phyloP scores from a whole-genome alignment of 2,113 vertebrate genomes.

The Hyperopisus bebe region DNA sequence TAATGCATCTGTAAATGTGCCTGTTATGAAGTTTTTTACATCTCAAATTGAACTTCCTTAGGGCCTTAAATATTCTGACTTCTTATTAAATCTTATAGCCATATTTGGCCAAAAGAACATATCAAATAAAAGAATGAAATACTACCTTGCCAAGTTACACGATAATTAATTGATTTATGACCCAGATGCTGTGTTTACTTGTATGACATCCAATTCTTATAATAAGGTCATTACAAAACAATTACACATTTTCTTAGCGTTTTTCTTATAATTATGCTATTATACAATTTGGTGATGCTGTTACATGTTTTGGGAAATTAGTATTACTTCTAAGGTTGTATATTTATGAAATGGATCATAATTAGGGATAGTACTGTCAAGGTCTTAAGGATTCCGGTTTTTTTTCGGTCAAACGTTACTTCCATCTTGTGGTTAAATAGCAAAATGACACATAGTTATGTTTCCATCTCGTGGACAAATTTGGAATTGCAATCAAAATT shows the following conservation, averaged over 20 bases:
- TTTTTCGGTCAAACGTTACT: neutral
- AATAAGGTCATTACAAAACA: neutral
- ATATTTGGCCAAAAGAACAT: neutral
- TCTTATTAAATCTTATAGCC: neutral
- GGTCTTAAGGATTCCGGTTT: neutral
- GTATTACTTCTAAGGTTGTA: neutral
- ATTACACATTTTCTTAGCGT: neutral
- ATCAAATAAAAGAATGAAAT: neutral
- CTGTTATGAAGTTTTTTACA: neutral
- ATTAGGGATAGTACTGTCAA: neutral
- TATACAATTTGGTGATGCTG: neutral
- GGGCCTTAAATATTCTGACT: neutral
- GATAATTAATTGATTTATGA: neutral
- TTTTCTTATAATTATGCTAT: neutral
- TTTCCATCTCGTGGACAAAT: conserved; percentile 3
- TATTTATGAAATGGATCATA: neutral
- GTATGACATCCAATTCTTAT: neutral
- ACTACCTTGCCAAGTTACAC: too few relatives aligned
- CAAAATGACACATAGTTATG: neutral
- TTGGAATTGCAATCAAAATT: neutral
- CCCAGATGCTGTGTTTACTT: neutral
- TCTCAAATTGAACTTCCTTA: neutral
- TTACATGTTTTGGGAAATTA: neutral
- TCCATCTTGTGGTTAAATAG: conserved; percentile 41
- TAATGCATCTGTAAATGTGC: neutral